These are phyloP conservation scores for Drosophila barbarae DNA, from an alignment of 2,888 invertebrate genomes.

Conservation along the genomic window DNA sequence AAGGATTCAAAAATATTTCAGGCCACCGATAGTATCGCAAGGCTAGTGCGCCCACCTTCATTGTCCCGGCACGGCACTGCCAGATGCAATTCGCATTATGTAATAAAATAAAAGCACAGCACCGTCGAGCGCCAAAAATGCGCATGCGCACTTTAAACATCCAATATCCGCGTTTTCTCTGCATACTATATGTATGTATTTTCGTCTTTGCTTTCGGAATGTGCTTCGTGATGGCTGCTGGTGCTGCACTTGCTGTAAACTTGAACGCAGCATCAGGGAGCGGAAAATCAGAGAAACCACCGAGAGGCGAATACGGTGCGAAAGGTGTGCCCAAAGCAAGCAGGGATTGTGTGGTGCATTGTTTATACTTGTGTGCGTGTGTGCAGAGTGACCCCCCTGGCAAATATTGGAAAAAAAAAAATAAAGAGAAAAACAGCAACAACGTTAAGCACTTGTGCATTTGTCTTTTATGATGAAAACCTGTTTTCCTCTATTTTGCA, in stretches of 20 bases:
- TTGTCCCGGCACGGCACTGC: conserved; percentile 41
- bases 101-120: conserved; percentile 48
- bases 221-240: conserved; percentile 39
- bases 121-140: conserved; percentile 35
- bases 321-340: conserved; percentile 32
- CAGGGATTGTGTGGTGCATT: conserved; percentile 50
- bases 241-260: conserved; percentile 46
- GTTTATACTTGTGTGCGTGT: conserved; percentile 48
- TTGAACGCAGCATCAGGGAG: conserved; percentile 40
- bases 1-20: neutral
- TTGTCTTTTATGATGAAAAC: conserved; percentile 42
- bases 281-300: conserved; percentile 13
- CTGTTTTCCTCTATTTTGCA: conserved; percentile 47
- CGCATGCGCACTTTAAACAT: conserved; percentile 56
- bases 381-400: conserved; percentile 4
- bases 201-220: conserved; percentile 38
- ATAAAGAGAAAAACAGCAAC: conserved; percentile 1
- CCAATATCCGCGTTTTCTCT: conserved; percentile 31
- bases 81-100: conserved; percentile 47
- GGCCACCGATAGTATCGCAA: conserved; percentile 9
- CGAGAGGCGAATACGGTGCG: conserved; percentile 5
- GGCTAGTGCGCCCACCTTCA: conserved; percentile 6
- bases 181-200: conserved; percentile 26
- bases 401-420: conserved; percentile 1
- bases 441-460: conserved; percentile 46